Evolutionary conservation across 2,113 vertebrate genomes (phyloP).

Genomic region (Grantiella picta): DNA sequence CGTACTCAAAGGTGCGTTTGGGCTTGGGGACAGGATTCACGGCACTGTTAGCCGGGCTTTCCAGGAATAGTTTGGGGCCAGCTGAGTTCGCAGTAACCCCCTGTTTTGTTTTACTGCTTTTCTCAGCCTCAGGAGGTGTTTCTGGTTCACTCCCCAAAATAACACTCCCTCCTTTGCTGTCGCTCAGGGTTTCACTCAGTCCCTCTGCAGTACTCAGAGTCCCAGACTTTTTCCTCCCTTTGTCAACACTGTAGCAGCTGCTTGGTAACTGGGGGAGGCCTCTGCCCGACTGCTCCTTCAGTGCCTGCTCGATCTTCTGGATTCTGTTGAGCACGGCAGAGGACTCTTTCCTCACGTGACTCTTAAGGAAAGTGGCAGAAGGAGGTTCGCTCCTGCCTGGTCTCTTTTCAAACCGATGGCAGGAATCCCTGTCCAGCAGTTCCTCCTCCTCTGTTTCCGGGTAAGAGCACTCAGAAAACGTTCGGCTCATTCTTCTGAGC

Average conservation of each 20-base stretch:
- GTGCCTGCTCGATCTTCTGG: constrained; percentile 94
- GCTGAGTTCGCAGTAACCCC: constrained; percentile 71
- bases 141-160: constrained; percentile 81
- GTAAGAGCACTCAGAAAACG: constrained; percentile 95
- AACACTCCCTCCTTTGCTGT: constrained; percentile 76
- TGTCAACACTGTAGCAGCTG: constrained; percentile 91
- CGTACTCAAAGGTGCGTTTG: constrained; percentile 98
- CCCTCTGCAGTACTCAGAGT: constrained; percentile 76
- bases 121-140: constrained; percentile 72
- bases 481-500: constrained; percentile 92
- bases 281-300: constrained; percentile 90
- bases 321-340: constrained; percentile 95
- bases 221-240: constrained; percentile 81
- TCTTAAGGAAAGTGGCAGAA: constrained; percentile 78
- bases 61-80: constrained; percentile 72
- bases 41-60: constrained; percentile 69
- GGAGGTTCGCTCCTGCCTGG: constrained; percentile 75
- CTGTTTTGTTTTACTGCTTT: constrained; percentile 78
- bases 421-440: constrained; percentile 82
- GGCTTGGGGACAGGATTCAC: constrained; percentile 98
- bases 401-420: constrained; percentile 84
- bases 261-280: constrained; percentile 90
- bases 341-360: constrained; percentile 83
- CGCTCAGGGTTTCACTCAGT: constrained; percentile 67
- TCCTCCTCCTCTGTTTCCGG: constrained; percentile 92